These are phyloP conservation scores for Ciconia stormi DNA, from an alignment of 2,113 vertebrate genomes.

Conservation along the genomic window DNA sequence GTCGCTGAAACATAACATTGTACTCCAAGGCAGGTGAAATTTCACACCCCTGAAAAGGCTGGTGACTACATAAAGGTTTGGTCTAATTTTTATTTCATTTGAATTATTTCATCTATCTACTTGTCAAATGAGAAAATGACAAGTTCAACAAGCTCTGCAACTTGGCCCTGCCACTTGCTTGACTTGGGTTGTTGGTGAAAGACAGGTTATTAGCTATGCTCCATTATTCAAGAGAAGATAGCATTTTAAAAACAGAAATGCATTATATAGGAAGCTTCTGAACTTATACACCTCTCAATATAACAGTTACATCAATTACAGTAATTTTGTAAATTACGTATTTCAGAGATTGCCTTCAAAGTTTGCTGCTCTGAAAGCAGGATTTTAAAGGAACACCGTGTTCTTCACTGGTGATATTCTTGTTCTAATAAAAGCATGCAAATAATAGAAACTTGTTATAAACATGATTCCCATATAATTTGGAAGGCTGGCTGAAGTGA, in stretches of 20 bases:
- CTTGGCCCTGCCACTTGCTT: not conserved
- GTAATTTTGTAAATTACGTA: slow-evolving; percentile 57
- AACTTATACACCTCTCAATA: not conserved
- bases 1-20: not conserved
- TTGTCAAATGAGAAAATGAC: not conserved
- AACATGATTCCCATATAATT: not conserved
- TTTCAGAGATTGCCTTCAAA: slow-evolving; percentile 1
- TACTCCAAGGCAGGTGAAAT: not conserved
- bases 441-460: slow-evolving; percentile 16
- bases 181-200: not conserved
- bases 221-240: not conserved
- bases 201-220: not conserved
- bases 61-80: not conserved
- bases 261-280: not conserved
- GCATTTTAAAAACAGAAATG: not conserved
- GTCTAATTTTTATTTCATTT: not conserved
- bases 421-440: slow-evolving; percentile 22
- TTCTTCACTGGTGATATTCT: slow-evolving; percentile 13
- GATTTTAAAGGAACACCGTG: slow-evolving; percentile 33
- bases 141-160: not conserved
- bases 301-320: slow-evolving; percentile 40
- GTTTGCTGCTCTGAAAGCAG: not conserved
- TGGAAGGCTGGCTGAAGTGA: not conserved
- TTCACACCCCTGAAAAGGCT: not conserved
- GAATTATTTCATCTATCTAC: not conserved